Evolutionary conservation across 2,797 vertebrate species (phyloP).

Genomic region (Pantherophis alleghaniensis): DNA sequence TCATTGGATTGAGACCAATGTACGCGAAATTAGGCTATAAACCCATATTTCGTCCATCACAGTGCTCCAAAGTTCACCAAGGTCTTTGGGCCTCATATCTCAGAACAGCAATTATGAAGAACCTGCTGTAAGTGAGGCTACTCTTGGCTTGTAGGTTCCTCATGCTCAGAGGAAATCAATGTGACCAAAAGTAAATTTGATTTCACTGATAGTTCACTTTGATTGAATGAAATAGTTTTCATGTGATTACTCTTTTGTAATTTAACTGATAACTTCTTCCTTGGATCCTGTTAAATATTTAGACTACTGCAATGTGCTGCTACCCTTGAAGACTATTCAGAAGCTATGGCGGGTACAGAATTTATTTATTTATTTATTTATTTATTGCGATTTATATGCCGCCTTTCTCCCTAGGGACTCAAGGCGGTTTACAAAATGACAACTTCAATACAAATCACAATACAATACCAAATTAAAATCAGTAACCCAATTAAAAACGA

Average conservation of each 20-base stretch:
- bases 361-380: no score
- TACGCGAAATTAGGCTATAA: constrained; percentile 11
- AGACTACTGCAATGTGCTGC: background rate
- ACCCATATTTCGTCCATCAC: background rate
- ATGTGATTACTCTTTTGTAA: background rate
- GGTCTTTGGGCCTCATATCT: background rate
- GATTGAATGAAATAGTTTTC: background rate
- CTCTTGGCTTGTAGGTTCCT: background rate
- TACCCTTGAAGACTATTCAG: background rate
- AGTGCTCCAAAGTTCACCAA: background rate
- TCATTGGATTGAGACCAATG: constrained; percentile 5
- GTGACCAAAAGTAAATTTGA: background rate
- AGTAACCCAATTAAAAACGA: no score
- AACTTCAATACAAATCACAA: no score
- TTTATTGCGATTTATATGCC: no score
- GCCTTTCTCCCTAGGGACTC: no score
- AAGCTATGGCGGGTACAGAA: background rate
- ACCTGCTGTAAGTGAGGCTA: background rate
- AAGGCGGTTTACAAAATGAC: no score
- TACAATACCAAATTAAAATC: no score
- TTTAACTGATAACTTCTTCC: background rate
- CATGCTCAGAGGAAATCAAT: background rate
- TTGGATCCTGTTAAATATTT: background rate
- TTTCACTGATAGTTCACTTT: background rate
- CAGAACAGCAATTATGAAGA: background rate